These are phyloP conservation scores for Psittacula cyanocephala DNA, from an alignment of 2,113 vertebrate species.

Conservation along the genomic window DNA sequence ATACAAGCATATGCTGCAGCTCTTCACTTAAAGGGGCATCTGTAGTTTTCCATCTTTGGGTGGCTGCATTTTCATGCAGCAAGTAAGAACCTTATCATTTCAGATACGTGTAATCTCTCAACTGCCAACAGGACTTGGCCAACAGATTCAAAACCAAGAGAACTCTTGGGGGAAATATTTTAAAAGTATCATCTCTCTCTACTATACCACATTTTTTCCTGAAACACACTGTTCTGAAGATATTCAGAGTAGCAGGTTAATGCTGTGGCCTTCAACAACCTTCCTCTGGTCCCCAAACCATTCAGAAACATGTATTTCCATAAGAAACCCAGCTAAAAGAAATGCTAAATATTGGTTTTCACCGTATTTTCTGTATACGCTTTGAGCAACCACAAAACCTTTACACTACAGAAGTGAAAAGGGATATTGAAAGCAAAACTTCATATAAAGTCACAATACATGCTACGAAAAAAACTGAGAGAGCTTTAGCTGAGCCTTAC, in stretches of 20 bases:
- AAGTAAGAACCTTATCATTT: neutral
- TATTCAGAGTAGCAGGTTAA: neutral
- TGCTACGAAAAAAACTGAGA: neutral
- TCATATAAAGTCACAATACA: neutral
- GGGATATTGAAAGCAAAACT: neutral
- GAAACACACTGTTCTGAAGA: neutral
- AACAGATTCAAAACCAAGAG: neutral
- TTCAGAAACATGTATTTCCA: neutral
- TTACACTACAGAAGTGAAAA: neutral
- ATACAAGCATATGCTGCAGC: accelerated
- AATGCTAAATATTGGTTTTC: neutral
- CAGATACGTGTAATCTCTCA: neutral
- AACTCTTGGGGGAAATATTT: neutral
- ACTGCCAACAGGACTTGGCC: neutral
- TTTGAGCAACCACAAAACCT: neutral
- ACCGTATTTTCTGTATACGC: neutral
- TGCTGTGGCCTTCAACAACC: neutral
- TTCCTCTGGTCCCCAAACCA: neutral
- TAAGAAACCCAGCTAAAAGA: neutral
- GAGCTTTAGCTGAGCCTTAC: neutral
- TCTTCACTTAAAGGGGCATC: neutral
- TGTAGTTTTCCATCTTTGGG: neutral
- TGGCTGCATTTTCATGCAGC: neutral
- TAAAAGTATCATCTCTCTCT: neutral
- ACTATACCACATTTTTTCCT: neutral